Evolutionary conservation across 2,797 vertebrate genomes (phyloP).

Genomic region (Pangasius krempfi): DNA sequence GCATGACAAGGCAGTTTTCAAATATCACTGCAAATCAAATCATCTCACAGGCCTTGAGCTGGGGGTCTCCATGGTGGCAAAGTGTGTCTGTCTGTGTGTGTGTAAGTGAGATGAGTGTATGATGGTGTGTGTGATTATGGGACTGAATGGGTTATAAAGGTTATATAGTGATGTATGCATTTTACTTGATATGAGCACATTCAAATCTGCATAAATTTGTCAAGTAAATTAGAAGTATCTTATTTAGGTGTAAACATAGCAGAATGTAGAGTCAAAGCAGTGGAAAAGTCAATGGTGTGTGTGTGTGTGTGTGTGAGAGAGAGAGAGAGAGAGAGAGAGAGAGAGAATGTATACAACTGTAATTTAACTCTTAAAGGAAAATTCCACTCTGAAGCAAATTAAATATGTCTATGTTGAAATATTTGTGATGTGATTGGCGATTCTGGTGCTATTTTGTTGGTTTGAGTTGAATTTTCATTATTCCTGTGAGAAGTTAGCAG

Average conservation of each 20-base stretch:
- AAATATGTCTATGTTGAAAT: background rate
- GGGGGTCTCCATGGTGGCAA: constrained; percentile 56
- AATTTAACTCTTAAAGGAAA: background rate
- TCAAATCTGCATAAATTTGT: background rate
- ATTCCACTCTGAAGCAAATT: background rate
- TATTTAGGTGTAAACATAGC: background rate
- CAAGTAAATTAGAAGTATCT: background rate
- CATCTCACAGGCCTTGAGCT: constrained; percentile 82
- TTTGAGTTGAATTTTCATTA: background rate
- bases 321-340: background rate
- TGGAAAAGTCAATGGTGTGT: background rate
- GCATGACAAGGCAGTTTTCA: constrained; percentile 87
- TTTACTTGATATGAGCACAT: background rate
- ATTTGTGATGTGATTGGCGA: background rate
- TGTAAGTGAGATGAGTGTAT: constrained; percentile 23
- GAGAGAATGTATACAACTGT: background rate
- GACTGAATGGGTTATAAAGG: background rate
- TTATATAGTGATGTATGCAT: background rate
- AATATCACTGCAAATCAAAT: constrained; percentile 88
- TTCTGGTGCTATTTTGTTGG: background rate
- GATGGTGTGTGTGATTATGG: background rate
- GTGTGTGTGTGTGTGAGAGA: background rate
- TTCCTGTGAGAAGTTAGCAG: no score
- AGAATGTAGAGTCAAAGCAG: background rate
- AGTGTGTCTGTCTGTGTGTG: constrained; percentile 37